Conservation (phyloP, 2,888 invertebrate species). For the Cabera pusaria region DNA sequence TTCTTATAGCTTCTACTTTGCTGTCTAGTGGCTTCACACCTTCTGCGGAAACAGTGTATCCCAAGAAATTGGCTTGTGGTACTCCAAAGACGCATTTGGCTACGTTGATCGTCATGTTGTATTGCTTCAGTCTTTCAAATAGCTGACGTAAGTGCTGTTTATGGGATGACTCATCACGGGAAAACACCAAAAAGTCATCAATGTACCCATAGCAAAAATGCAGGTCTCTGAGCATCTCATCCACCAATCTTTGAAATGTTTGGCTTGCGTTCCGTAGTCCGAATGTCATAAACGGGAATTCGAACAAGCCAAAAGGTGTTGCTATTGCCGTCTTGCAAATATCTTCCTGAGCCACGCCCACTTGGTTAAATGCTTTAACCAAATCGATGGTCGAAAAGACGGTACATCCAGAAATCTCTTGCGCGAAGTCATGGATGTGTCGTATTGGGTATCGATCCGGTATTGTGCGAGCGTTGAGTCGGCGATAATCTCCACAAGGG, state of each 20-base stretch:
- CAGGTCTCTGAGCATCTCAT: constrained; percentile 23
- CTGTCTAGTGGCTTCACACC: constrained; percentile 5
- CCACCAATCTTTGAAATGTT: not conserved
- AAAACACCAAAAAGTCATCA: constrained; percentile 7
- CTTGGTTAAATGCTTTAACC: not conserved
- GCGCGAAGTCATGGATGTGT: constrained; percentile 27
- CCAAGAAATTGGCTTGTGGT: constrained; percentile 20
- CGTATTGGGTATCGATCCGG: constrained; percentile 16
- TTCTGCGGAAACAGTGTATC: constrained; percentile 15
- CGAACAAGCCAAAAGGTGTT: no score
- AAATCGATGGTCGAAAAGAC: not conserved
- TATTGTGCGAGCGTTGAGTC: constrained; percentile 14
- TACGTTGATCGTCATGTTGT: constrained; percentile 2
- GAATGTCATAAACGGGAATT: no score
- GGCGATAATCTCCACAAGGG: constrained; percentile 22
- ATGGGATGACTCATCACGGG: not conserved
- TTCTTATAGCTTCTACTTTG: constrained; percentile 13
- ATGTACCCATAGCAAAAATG: constrained; percentile 1
- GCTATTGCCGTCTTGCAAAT: not conserved
- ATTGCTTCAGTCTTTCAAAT: constrained; percentile 4
- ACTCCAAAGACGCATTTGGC: constrained; percentile 14
- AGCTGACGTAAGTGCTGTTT: constrained; percentile 2
- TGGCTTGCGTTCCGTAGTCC: no score
- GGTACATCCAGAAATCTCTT: not conserved
- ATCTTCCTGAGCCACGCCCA: not conserved